phyloP scores from a whole-genome alignment of 2,797 vertebrate genomes.

The Champsocephalus esox region DNA sequence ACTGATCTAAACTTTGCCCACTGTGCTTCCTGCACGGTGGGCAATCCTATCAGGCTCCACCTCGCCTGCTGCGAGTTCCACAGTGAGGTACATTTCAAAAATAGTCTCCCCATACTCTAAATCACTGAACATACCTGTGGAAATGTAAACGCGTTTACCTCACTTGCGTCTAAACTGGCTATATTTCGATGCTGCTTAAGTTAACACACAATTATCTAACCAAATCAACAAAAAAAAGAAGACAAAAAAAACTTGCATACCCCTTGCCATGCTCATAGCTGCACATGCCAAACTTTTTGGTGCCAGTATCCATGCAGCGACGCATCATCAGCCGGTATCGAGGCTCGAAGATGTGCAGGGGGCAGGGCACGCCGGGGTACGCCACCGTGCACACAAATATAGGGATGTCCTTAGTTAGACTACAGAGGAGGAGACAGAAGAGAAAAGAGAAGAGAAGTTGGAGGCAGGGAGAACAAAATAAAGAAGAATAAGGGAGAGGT shows the following conservation, averaged over 20 bases:
- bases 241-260: conserved; percentile 64
- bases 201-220: not conserved
- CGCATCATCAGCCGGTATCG: conserved; percentile 95
- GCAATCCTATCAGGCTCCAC: conserved; percentile 20
- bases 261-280: conserved; percentile 90
- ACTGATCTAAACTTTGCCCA: conserved; percentile 49
- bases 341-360: conserved; percentile 93
- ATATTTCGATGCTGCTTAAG: not conserved
- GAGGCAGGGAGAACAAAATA: not conserved
- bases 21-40: conserved; percentile 9
- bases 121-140: not conserved
- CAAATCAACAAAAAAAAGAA: not conserved
- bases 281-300: conserved; percentile 94
- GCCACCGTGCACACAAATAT: conserved; percentile 94
- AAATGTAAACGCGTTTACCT: not conserved
- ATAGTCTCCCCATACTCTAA: not conserved
- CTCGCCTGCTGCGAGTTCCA: conserved; percentile 33
- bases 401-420: conserved; percentile 90
- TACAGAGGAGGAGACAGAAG: conserved; percentile 51
- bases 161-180: not conserved
- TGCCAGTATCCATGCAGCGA: conserved; percentile 92
- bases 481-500: not conserved
- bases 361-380: conserved; percentile 90
- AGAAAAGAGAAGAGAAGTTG: not conserved
- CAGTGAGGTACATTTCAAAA: conserved; percentile 36